phyloP scores from a whole-genome alignment of 2,113 vertebrate species.

The Onychostruthus taczanowskii region DNA sequence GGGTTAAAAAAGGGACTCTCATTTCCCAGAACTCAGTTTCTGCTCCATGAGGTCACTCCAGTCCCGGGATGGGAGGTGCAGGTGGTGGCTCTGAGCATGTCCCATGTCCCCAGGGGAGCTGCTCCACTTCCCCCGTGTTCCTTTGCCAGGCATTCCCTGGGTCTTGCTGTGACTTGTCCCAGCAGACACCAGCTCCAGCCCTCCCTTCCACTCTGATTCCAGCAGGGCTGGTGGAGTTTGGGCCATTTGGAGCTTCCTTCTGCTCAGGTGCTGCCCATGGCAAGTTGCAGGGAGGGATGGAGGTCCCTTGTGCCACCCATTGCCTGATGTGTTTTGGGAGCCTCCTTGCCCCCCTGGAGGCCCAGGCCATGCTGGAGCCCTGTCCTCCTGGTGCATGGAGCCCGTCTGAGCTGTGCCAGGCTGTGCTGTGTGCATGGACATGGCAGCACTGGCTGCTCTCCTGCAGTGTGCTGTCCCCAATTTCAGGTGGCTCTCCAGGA shows the following conservation, averaged over 20 bases:
- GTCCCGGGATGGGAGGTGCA: background rate
- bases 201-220: background rate
- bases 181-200: background rate
- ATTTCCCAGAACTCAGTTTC: background rate
- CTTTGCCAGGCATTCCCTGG: accelerated
- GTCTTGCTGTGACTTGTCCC: background rate
- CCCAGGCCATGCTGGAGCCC: background rate
- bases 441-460: background rate
- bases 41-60: background rate
- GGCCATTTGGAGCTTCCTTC: background rate
- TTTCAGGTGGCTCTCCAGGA: background rate
- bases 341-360: background rate
- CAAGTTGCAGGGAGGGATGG: background rate
- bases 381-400: background rate
- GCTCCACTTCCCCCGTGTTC: background rate
- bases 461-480: accelerated
- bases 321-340: background rate
- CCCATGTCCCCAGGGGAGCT: background rate
- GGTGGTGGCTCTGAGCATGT: background rate
- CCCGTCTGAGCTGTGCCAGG: background rate
- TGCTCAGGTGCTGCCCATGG: background rate
- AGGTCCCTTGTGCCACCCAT: background rate
- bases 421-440: background rate
- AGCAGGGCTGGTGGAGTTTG: background rate
- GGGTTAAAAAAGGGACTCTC: background rate